Percentiles rank a stretch among this genome's conserved stretches.
Conservation (phyloP, 2,113 vertebrate species). For the Pedionomus torquatus region DNA sequence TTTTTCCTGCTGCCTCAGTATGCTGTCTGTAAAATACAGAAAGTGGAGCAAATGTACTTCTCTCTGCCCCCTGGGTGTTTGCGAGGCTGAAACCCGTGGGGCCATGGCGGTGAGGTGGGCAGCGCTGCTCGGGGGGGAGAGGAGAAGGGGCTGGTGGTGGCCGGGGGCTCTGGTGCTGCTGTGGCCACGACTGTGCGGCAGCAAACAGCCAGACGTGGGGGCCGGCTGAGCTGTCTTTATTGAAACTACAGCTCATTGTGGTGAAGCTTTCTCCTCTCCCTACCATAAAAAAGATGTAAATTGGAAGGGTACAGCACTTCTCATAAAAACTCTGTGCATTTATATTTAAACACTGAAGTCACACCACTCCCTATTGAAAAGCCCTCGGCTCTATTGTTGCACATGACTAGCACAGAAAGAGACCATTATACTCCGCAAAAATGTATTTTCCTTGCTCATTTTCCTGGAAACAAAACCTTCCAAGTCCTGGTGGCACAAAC, state of each 20-base stretch:
- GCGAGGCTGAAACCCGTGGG: background rate
- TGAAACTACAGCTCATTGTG: background rate
- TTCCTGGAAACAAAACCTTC: conserved; percentile 63
- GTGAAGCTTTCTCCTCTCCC: conserved; percentile 23
- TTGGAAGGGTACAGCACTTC: conserved; percentile 19
- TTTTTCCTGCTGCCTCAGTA: background rate
- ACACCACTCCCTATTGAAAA: conserved; percentile 49
- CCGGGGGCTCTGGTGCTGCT: background rate
- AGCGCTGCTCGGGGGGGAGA: fast-evolving
- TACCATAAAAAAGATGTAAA: conserved; percentile 34
- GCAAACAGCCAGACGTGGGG: background rate
- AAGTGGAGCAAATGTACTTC: background rate
- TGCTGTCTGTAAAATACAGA: background rate
- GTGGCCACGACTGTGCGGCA: fast-evolving
- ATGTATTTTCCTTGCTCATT: conserved; percentile 63
- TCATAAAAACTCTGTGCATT: conserved; percentile 48
- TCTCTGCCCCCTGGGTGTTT: fast-evolving
- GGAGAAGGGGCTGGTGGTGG: background rate
- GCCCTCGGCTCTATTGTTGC: conserved; percentile 29
- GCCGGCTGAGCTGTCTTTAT: background rate
- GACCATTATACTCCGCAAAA: conserved; percentile 48
- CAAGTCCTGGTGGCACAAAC: background rate
- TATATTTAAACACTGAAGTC: conserved; percentile 57
- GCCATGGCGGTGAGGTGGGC: background rate
- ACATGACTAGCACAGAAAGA: conserved; percentile 48